phyloP scores from a whole-genome alignment of 2,797 vertebrate genomes.

The Naso thynnoides region DNA sequence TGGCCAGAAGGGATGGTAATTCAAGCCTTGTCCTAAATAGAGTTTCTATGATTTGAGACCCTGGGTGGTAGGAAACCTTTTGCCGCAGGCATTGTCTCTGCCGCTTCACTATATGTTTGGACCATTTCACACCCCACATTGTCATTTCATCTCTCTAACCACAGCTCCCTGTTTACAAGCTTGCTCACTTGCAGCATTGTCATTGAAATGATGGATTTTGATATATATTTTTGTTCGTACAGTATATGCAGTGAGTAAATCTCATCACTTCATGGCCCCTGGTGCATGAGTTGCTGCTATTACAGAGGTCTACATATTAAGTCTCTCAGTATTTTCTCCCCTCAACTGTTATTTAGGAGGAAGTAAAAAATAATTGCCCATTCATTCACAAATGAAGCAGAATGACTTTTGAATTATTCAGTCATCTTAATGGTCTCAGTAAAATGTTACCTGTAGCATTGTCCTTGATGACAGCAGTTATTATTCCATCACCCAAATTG shows the following conservation, averaged over 20 bases:
- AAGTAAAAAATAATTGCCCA: slow-evolving; percentile 16
- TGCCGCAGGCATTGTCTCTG: slow-evolving; percentile 39
- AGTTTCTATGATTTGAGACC: slow-evolving; percentile 48
- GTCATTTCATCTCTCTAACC: slow-evolving; percentile 33
- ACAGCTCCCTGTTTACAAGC: slow-evolving; percentile 27
- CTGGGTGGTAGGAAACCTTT: slow-evolving; percentile 37
- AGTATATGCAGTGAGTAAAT: slow-evolving; percentile 13
- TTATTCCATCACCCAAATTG: slow-evolving; percentile 43
- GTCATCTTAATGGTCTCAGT: slow-evolving; percentile 42
- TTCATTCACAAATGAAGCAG: slow-evolving; percentile 43
- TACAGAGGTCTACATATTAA: slow-evolving; percentile 1
- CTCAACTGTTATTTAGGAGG: slow-evolving; percentile 16
- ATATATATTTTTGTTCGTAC: not conserved
- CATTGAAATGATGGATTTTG: slow-evolving; percentile 32
- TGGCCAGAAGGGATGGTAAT: slow-evolving; percentile 42
- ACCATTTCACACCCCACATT: slow-evolving; percentile 27
- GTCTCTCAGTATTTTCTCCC: not conserved
- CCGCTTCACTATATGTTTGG: slow-evolving; percentile 9
- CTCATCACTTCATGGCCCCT: not conserved
- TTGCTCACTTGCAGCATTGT: slow-evolving; percentile 20
- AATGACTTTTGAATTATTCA: slow-evolving; percentile 56
- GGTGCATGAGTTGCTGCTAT: slow-evolving; percentile 8
- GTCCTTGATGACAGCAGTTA: slow-evolving; percentile 50
- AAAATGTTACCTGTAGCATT: slow-evolving; percentile 62
- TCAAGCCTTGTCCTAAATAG: slow-evolving; percentile 43